A percentile compares a stretch with the other conserved stretches of the same genome.
These are phyloP conservation scores for Neoarius graeffei DNA, from an alignment of 2,113 vertebrate species.

Conservation along the genomic window DNA sequence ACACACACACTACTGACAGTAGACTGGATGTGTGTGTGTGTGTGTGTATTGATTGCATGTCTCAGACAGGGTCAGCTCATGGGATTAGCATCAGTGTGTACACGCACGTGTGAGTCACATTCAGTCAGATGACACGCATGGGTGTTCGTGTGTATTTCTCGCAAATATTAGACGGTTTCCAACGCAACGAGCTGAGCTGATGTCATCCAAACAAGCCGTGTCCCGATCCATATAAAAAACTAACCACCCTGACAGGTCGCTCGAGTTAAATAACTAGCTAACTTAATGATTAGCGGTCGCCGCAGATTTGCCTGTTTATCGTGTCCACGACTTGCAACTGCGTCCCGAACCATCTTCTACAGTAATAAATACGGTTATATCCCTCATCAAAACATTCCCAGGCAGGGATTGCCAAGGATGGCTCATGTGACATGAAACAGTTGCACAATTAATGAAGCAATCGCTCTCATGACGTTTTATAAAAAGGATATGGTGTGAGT, in stretches of 20 bases:
- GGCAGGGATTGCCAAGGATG: too few relatives aligned
- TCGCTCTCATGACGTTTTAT: too few relatives aligned
- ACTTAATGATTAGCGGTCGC: background rate
- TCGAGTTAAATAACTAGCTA: background rate
- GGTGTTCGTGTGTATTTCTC: background rate
- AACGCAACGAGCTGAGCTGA: background rate
- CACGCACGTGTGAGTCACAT: background rate
- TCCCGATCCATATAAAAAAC: background rate
- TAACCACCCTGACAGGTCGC: background rate
- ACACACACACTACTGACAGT: background rate
- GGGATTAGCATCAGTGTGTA: constrained; percentile 20
- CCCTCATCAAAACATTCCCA: too few relatives aligned
- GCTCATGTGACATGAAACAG: too few relatives aligned
- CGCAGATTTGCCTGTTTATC: background rate
- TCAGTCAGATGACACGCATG: background rate
- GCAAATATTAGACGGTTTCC: background rate
- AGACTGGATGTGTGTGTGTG: background rate
- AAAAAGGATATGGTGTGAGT: too few relatives aligned
- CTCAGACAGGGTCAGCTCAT: background rate
- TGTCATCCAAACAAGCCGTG: background rate
- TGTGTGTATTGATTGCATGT: background rate
- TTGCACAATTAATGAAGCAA: too few relatives aligned
- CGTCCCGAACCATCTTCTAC: too few relatives aligned
- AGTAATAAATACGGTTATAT: too few relatives aligned
- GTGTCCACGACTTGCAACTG: too few relatives aligned